These are phyloP conservation scores for Oryctes rhinoceros DNA, from an alignment of 1,140 invertebrate species.

Conservation along the genomic window DNA sequence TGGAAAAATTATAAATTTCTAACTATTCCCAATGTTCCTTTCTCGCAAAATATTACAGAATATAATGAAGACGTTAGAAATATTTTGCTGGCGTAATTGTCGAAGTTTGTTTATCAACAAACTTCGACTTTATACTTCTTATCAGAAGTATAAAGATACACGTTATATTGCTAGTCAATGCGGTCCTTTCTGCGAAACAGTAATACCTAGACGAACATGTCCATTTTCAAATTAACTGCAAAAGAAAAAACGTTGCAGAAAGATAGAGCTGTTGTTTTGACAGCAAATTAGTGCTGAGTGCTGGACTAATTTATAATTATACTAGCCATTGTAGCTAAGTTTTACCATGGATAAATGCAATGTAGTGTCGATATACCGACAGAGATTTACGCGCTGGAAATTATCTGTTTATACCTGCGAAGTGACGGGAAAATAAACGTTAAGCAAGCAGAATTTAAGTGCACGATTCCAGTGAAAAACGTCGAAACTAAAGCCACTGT, in stretches of 20 bases:
- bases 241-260: not conserved
- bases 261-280: conserved; percentile 47
- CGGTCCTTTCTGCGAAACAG: not conserved
- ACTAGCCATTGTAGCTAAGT: conserved; percentile 54
- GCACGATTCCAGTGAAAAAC: not conserved
- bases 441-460: conserved; percentile 5
- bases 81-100: too few relatives aligned
- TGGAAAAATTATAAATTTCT: too few relatives aligned
- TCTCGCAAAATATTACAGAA: too few relatives aligned
- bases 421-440: conserved; percentile 37
- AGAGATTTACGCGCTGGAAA: conserved; percentile 56
- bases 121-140: too few relatives aligned
- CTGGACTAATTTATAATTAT: conserved; percentile 58
- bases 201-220: not conserved
- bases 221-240: not conserved
- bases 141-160: too few relatives aligned
- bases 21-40: too few relatives aligned
- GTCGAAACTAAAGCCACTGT: conserved; percentile 50
- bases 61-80: too few relatives aligned
- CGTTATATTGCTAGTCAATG: too few relatives aligned
- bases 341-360: conserved; percentile 57
- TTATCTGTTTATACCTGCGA: conserved; percentile 49
- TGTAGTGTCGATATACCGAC: conserved; percentile 55
- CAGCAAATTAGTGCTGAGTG: conserved; percentile 57
- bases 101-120: too few relatives aligned